These are phyloP conservation scores for Eurystomus gularis DNA, from an alignment of 2,113 vertebrate genomes.

Conservation along the genomic window DNA sequence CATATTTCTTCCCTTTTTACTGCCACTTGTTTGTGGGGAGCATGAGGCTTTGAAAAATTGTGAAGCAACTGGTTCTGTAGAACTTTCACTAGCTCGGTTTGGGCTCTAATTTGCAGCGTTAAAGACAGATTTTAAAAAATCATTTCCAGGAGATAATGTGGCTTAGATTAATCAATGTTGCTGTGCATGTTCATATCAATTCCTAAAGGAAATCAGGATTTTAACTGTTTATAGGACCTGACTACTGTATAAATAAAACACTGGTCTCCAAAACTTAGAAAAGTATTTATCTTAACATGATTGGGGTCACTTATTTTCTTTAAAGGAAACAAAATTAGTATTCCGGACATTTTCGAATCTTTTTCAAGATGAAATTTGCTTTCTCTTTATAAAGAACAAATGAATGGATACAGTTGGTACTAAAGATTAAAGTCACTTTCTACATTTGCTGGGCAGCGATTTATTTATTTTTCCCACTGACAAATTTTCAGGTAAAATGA, in stretches of 20 bases:
- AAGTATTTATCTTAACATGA: conserved; percentile 28
- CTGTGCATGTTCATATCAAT: neutral
- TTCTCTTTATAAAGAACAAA: conserved; percentile 27
- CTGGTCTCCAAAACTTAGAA: conserved; percentile 14
- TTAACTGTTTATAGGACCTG: neutral
- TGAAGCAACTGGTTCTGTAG: neutral
- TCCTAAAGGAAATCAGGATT: neutral
- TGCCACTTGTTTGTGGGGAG: neutral
- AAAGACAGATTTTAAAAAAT: neutral
- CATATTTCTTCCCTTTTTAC: neutral
- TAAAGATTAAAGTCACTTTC: conserved; percentile 50
- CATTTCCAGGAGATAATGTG: neutral
- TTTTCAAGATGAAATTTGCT: conserved; percentile 31
- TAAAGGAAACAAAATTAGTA: neutral
- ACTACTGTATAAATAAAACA: conserved; percentile 16
- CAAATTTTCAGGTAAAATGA: conserved; percentile 54
- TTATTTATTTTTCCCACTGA: conserved; percentile 37
- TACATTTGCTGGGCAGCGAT: neutral
- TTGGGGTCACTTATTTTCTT: conserved; percentile 49
- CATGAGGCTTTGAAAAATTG: neutral
- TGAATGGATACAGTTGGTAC: conserved; percentile 5
- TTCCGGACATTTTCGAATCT: conserved; percentile 6
- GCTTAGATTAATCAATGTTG: neutral
- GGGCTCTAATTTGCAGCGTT: neutral
- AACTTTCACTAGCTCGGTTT: neutral